phyloP scores from a whole-genome alignment of 2,888 invertebrate species.

The Heliconius charithonia region DNA sequence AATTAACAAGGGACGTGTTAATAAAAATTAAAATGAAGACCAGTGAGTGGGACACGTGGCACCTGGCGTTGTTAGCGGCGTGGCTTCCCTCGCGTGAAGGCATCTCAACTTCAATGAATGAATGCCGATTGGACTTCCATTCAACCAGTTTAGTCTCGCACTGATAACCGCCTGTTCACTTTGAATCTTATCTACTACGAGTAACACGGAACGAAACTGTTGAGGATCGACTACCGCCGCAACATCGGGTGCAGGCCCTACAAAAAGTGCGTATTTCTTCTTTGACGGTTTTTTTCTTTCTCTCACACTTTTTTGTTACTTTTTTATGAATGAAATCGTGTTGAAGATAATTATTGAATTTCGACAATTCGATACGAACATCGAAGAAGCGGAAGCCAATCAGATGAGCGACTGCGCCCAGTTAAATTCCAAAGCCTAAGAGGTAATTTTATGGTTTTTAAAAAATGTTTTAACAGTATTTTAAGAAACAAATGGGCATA shows the following conservation, averaged over 20 bases:
- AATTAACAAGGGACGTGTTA: not conserved
- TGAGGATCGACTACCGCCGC: slow-evolving; percentile 54
- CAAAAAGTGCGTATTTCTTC: slow-evolving; percentile 68
- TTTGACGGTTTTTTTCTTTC: slow-evolving; percentile 72
- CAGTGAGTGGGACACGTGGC: slow-evolving; percentile 41
- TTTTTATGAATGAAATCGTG: slow-evolving; percentile 83
- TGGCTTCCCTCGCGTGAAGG: slow-evolving; percentile 69
- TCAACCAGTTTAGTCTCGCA: slow-evolving; percentile 81
- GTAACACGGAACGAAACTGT: slow-evolving; percentile 62
- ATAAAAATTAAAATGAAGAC: not conserved
- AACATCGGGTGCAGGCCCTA: slow-evolving; percentile 57
- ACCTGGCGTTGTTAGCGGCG: slow-evolving; percentile 38
- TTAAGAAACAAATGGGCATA: slow-evolving; percentile 29
- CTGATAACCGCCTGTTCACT: slow-evolving; percentile 77
- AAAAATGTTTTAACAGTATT: slow-evolving; percentile 60
- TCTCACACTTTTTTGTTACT: slow-evolving; percentile 82
- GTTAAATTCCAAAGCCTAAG: slow-evolving; percentile 75
- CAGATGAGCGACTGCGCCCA: slow-evolving; percentile 76
- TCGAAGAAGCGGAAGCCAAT: slow-evolving; percentile 82
- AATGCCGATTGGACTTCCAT: slow-evolving; percentile 69
- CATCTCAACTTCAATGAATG: slow-evolving; percentile 77
- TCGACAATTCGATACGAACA: slow-evolving; percentile 83
- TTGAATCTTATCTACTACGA: slow-evolving; percentile 80
- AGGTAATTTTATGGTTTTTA: slow-evolving; percentile 83
- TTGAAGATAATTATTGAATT: slow-evolving; percentile 83